phyloP scores from a whole-genome alignment of 2,797 vertebrate genomes.

The Pampus argenteus region DNA sequence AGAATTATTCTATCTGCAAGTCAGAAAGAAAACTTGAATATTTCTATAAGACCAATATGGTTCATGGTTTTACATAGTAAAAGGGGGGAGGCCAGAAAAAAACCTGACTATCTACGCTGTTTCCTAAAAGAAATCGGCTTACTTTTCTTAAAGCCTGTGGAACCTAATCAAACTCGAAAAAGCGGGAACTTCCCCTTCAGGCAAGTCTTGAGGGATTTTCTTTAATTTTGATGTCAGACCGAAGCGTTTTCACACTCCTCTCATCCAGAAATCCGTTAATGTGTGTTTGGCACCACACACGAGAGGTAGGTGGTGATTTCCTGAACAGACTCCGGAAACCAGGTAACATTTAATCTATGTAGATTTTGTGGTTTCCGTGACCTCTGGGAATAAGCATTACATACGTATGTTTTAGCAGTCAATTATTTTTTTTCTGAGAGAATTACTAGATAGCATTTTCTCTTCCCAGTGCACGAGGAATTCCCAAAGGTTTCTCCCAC shows the following conservation, averaged over 20 bases:
- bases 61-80: slow-evolving; percentile 69
- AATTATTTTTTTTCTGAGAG: slow-evolving; percentile 50
- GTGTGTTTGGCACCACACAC: slow-evolving; percentile 63
- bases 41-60: slow-evolving; percentile 69
- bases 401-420: slow-evolving; percentile 52
- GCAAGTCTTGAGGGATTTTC: slow-evolving; percentile 77
- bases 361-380: slow-evolving; percentile 50
- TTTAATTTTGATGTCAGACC: slow-evolving; percentile 80
- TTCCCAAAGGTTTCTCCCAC: slow-evolving; percentile 65
- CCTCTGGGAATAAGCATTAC: slow-evolving; percentile 54
- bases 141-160: slow-evolving; percentile 75
- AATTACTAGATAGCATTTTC: slow-evolving; percentile 71
- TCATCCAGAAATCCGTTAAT: slow-evolving; percentile 74
- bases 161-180: slow-evolving; percentile 83
- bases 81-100: slow-evolving; percentile 47
- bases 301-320: slow-evolving; percentile 57
- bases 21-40: slow-evolving; percentile 58
- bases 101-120: slow-evolving; percentile 66
- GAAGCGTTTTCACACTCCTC: slow-evolving; percentile 75
- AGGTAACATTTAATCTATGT: slow-evolving; percentile 65
- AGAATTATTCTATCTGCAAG: slow-evolving; percentile 45
- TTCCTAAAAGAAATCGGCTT: slow-evolving; percentile 82
- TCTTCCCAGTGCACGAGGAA: slow-evolving; percentile 50
- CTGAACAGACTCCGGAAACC: slow-evolving; percentile 41
- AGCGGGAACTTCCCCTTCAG: slow-evolving; percentile 72